A percentile compares a stretch with the other conserved stretches of the same genome.
Conservation (phyloP, 2,797 vertebrate species). For the Siniperca undulata region DNA sequence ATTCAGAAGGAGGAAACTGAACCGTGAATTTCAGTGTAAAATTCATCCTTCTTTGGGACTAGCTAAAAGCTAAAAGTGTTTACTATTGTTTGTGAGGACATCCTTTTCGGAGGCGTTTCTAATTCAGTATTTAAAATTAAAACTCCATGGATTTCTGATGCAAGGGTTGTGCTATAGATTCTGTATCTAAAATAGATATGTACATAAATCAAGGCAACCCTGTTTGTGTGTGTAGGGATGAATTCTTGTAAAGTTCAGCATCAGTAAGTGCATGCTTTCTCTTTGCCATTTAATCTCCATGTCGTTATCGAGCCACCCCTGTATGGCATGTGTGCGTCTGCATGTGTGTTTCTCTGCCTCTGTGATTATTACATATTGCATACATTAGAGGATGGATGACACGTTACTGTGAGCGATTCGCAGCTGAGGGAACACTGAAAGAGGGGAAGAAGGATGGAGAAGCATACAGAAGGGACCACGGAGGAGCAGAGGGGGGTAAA, state of each 20-base stretch:
- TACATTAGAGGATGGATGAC: conserved; percentile 45
- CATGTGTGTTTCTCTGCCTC: conserved; percentile 9
- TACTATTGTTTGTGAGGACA: background rate
- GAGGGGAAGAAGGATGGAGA: conserved; percentile 43
- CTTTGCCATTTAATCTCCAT: conserved; percentile 66
- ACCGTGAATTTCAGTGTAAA: background rate
- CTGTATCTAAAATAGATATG: conserved; percentile 25
- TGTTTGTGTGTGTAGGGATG: background rate
- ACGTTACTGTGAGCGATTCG: conserved; percentile 27
- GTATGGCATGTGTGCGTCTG: background rate
- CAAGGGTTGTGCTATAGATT: conserved; percentile 13
- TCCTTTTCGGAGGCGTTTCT: background rate
- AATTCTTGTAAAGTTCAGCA: conserved; percentile 44
- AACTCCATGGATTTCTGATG: conserved; percentile 31
- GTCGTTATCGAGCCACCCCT: conserved; percentile 49
- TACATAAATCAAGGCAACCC: conserved; percentile 24
- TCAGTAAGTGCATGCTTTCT: conserved; percentile 29
- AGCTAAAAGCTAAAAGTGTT: background rate
- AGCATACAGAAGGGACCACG: conserved; percentile 13
- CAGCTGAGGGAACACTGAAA: conserved; percentile 40
- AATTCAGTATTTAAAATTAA: conserved; percentile 1
- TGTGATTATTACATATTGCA: conserved; percentile 55
- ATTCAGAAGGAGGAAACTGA: background rate
- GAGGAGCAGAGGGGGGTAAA: conserved; percentile 11
- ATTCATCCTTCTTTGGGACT: background rate